Evolutionary conservation across 2,113 vertebrate species (phyloP).

Genomic region (Lepisosteus oculatus): DNA sequence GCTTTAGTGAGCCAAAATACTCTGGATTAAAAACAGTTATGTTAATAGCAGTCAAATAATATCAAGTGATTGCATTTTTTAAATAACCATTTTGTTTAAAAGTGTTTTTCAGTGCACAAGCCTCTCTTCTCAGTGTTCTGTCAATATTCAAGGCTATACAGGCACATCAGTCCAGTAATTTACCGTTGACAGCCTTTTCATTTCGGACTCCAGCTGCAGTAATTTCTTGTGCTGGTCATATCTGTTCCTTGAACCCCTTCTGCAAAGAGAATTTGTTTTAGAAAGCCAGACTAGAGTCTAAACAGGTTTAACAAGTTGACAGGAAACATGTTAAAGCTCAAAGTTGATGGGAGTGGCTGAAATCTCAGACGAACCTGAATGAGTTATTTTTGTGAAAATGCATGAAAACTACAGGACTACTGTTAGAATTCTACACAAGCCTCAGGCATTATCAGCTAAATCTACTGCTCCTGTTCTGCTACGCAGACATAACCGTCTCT

Average conservation of each 20-base stretch:
- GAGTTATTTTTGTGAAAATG: not conserved
- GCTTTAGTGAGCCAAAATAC: no score
- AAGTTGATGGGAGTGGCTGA: no score
- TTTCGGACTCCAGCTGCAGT: constrained; percentile 36
- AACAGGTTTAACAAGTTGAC: not conserved
- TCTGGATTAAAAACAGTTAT: no score
- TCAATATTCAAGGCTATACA: not conserved
- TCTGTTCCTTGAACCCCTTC: constrained; percentile 41
- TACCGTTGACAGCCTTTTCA: constrained; percentile 47
- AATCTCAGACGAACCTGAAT: not conserved
- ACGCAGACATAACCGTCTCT: constrained; percentile 4
- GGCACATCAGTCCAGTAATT: constrained; percentile 7
- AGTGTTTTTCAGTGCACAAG: no score
- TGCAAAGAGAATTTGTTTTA: constrained; percentile 34
- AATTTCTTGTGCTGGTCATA: constrained; percentile 34
- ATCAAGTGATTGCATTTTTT: no score
- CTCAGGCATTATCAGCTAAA: constrained; percentile 32
- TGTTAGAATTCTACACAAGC: constrained; percentile 6
- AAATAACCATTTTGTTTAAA: no score
- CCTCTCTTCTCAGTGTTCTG: no score
- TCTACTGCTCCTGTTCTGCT: constrained; percentile 4
- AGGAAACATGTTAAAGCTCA: not conserved
- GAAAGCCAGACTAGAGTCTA: not conserved
- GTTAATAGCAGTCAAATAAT: no score
- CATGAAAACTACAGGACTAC: constrained; percentile 27